Percentiles rank a stretch among this genome's conserved stretches.
phyloP scores from a whole-genome alignment of 2,888 invertebrate species.

The Brenthis ino region DNA sequence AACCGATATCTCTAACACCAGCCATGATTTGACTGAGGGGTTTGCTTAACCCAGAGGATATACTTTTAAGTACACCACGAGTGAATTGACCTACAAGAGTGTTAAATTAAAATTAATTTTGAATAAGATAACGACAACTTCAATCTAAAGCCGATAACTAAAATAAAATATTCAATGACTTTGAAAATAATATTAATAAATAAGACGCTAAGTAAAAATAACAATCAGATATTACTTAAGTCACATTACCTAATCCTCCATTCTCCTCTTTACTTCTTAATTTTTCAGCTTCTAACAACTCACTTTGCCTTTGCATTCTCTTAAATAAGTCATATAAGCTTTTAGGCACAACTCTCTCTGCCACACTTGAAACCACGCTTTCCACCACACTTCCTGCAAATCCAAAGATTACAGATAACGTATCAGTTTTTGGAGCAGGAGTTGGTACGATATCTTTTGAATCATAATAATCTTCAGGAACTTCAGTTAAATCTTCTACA shows the following conservation, averaged over 20 bases:
- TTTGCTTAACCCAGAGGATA: slow-evolving; percentile 69
- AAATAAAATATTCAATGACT: not conserved
- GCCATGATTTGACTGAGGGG: slow-evolving; percentile 83
- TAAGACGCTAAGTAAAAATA: too few relatives aligned
- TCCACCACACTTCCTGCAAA: slow-evolving; percentile 75
- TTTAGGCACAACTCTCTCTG: slow-evolving; percentile 74
- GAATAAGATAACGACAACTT: not conserved
- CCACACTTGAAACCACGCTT: slow-evolving; percentile 71
- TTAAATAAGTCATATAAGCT: slow-evolving; percentile 70
- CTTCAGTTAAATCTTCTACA: slow-evolving; percentile 57
- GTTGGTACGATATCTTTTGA: slow-evolving; percentile 71
- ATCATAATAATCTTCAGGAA: slow-evolving; percentile 76
- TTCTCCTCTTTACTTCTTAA: slow-evolving; percentile 76
- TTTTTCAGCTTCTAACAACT: slow-evolving; percentile 71
- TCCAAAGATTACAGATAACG: slow-evolving; percentile 71
- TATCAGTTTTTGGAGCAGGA: slow-evolving; percentile 68
- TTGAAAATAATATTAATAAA: not conserved
- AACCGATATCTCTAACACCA: slow-evolving; percentile 78
- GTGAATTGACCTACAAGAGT: slow-evolving; percentile 69
- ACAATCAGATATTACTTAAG: too few relatives aligned
- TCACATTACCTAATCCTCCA: slow-evolving; percentile 67
- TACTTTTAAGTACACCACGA: slow-evolving; percentile 70
- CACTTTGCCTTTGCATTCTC: slow-evolving; percentile 74
- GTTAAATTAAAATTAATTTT: not conserved
- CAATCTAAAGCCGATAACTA: too few relatives aligned